Conservation (phyloP, 37 sponge, comb jelly and placozoan genomes). For the Ephydatia muelleri region DNA sequence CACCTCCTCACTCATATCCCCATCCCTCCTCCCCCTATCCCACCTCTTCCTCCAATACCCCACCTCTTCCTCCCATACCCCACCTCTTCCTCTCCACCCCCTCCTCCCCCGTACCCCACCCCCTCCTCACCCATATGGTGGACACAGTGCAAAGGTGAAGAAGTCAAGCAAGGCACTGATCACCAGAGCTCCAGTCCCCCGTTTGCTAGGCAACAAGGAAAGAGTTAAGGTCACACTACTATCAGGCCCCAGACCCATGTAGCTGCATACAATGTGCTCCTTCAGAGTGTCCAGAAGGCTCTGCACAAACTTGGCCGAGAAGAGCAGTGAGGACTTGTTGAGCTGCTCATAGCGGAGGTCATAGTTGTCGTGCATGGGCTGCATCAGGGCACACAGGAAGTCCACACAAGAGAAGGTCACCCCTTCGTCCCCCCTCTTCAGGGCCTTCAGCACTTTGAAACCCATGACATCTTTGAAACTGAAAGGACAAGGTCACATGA, state of each 20-base stretch:
- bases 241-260: neutral
- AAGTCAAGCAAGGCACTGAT: slow-evolving; percentile 98
- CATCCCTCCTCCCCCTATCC: neutral
- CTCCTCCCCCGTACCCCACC: neutral
- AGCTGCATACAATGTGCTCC: slow-evolving; percentile 65
- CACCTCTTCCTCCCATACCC: neutral
- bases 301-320: slow-evolving; percentile 82
- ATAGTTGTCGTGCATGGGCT: slow-evolving; percentile 99
- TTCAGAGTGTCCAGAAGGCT: slow-evolving; percentile 75
- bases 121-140: slow-evolving; percentile 87
- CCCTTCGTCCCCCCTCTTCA: slow-evolving; percentile 91
- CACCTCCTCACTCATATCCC: neutral
- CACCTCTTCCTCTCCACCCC: slow-evolving; percentile 5
- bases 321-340: slow-evolving; percentile 97
- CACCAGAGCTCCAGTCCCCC: slow-evolving; percentile 94
- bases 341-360: slow-evolving; percentile 91
- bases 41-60: no score
- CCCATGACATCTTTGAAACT: slow-evolving; percentile 77
- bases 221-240: neutral
- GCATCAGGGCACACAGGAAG: slow-evolving; percentile 97
- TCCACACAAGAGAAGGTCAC: slow-evolving; percentile 93
- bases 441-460: slow-evolving; percentile 84
- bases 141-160: slow-evolving; percentile 98
- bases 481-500: neutral
- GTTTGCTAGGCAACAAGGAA: slow-evolving; percentile 17